Percentiles rank a stretch among this genome's conserved stretches.
These are phyloP conservation scores for Acanthornis magna DNA, from an alignment of 2,797 vertebrate genomes.

Conservation along the genomic window DNA sequence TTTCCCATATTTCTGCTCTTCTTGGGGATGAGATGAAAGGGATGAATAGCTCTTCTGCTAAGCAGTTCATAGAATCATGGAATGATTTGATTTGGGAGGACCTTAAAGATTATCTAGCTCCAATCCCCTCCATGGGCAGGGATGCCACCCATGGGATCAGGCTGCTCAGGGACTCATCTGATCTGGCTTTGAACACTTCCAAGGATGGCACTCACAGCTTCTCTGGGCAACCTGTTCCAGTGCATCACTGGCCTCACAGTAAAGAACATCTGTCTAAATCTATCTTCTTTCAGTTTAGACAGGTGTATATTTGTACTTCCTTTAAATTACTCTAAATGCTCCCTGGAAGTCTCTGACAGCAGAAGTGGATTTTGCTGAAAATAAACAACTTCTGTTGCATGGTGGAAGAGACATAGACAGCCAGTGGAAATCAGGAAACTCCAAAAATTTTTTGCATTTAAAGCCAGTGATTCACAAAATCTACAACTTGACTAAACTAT, in stretches of 20 bases:
- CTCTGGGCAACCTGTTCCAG: neutral
- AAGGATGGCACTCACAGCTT: neutral
- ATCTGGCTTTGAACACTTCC: neutral
- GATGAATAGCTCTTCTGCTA: neutral
- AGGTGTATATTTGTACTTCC: neutral
- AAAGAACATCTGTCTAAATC: neutral
- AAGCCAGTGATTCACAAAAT: neutral
- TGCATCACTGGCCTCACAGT: neutral
- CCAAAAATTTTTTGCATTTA: neutral
- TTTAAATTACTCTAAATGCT: neutral
- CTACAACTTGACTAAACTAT: neutral
- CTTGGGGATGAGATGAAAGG: neutral
- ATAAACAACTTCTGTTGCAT: neutral
- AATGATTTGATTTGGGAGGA: neutral
- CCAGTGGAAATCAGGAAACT: neutral
- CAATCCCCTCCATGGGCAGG: neutral
- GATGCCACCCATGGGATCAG: neutral
- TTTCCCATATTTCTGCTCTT: neutral
- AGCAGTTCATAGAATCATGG: neutral
- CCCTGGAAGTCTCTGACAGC: neutral
- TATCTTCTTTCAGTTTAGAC: neutral
- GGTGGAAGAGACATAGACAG: neutral
- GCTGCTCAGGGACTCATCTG: neutral
- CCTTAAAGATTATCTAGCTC: neutral
- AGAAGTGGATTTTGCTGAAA: neutral